These are phyloP conservation scores for Myopa testacea DNA, from an alignment of 2,888 invertebrate genomes.

Conservation along the genomic window DNA sequence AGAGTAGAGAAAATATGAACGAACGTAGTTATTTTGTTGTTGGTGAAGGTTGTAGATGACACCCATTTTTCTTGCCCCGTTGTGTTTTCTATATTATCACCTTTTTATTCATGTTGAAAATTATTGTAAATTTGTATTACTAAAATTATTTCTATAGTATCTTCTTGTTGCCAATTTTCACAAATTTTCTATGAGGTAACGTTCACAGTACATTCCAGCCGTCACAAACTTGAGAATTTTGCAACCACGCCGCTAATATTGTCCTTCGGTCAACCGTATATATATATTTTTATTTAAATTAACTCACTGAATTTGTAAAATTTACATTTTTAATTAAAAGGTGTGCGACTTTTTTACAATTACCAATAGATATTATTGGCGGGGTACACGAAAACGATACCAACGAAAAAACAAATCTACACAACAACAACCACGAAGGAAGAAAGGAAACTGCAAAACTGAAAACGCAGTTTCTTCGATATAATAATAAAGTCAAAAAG, in stretches of 20 bases:
- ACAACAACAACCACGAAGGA: conserved; percentile 19
- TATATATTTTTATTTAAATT: not conserved
- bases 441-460: conserved; percentile 17
- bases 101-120: conserved; percentile 6
- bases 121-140: not conserved
- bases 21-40: conserved; percentile 24
- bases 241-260: not conserved
- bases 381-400: conserved; percentile 20
- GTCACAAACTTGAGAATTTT: conserved; percentile 4
- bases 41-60: conserved; percentile 35
- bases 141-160: conserved; percentile 4
- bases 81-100: not conserved
- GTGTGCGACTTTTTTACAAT: conserved; percentile 19
- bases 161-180: not conserved
- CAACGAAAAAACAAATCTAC: not conserved
- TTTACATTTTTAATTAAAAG: conserved; percentile 35
- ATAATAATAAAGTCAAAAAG: conserved; percentile 9
- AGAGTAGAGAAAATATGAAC: conserved; percentile 52
- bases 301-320: not conserved
- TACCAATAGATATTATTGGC: conserved; percentile 8
- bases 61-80: conserved; percentile 44
- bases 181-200: not conserved
- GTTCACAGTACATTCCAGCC: not conserved
- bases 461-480: conserved; percentile 25
- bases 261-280: conserved; percentile 11